Evolutionary conservation across 1,140 invertebrate species (phyloP).

Genomic region (Cydia strobilella): DNA sequence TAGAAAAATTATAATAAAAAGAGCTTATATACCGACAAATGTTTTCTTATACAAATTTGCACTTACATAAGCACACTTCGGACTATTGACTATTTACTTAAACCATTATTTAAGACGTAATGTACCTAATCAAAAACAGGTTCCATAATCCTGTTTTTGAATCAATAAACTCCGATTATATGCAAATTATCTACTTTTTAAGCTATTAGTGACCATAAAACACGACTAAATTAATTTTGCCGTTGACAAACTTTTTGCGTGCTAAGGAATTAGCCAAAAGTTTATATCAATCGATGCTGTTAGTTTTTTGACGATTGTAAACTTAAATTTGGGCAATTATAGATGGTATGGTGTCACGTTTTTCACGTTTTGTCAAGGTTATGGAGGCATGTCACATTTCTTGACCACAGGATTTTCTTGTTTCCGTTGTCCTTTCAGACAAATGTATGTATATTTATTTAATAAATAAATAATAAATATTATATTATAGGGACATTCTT

Average conservation of each 20-base stretch:
- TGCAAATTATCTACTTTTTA: background rate
- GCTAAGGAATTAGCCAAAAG: background rate
- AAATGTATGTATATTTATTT: too few relatives aligned
- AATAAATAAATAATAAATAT: too few relatives aligned
- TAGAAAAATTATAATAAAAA: too few relatives aligned
- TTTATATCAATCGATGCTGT: background rate
- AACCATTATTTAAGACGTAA: background rate
- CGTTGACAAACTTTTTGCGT: background rate
- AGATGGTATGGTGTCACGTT: background rate
- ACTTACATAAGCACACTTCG: background rate
- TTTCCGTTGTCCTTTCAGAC: too few relatives aligned
- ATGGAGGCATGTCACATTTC: background rate
- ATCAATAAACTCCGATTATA: constrained; percentile 3
- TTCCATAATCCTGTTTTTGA: background rate
- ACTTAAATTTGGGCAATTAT: background rate
- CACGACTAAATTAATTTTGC: background rate
- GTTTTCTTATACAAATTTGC: background rate
- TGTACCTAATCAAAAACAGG: background rate
- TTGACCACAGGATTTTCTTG: background rate
- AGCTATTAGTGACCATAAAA: background rate
- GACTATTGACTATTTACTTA: background rate
- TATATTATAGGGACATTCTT: too few relatives aligned
- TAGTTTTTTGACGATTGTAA: background rate
- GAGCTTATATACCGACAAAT: background rate
- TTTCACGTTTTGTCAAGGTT: constrained; percentile 2